Percentiles rank a stretch among this genome's conserved stretches.
Evolutionary conservation across 2,888 invertebrate species (phyloP).

Genomic region (Fragum sueziense): DNA sequence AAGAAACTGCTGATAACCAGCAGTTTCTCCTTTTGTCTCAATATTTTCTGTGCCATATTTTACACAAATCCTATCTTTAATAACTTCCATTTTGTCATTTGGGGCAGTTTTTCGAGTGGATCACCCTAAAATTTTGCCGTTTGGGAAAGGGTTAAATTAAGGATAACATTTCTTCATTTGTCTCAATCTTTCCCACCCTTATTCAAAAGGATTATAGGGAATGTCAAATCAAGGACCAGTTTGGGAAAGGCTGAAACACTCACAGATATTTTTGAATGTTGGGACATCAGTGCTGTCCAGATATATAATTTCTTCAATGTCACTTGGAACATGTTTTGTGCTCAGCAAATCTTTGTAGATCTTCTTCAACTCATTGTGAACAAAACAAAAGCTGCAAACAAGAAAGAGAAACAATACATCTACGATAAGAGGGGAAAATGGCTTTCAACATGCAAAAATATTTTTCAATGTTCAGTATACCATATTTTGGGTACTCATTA

Average conservation of each 20-base stretch:
- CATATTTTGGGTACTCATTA: too few species aligned
- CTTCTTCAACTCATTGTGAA: background rate
- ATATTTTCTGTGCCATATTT: too few species aligned
- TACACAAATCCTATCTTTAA: too few species aligned
- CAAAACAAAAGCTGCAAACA: background rate
- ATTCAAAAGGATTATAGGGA: background rate
- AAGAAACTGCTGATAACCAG: too few species aligned
- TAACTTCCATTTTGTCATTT: background rate
- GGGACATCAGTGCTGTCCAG: background rate
- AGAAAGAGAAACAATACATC: too few species aligned
- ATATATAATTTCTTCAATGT: background rate
- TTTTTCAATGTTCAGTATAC: too few species aligned
- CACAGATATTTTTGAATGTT: background rate
- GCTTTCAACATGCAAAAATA: too few species aligned
- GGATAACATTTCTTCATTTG: background rate
- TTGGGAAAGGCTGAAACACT: background rate
- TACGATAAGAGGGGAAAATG: background rate
- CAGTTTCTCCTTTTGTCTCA: too few species aligned
- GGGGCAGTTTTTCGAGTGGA: background rate
- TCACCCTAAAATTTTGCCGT: too few species aligned
- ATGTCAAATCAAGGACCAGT: background rate
- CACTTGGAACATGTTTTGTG: background rate
- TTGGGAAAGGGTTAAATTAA: too few species aligned
- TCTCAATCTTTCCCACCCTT: background rate
- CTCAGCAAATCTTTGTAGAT: background rate